Conservation (phyloP, 2,113 vertebrate genomes). For the Ceuthmochares aereus region DNA sequence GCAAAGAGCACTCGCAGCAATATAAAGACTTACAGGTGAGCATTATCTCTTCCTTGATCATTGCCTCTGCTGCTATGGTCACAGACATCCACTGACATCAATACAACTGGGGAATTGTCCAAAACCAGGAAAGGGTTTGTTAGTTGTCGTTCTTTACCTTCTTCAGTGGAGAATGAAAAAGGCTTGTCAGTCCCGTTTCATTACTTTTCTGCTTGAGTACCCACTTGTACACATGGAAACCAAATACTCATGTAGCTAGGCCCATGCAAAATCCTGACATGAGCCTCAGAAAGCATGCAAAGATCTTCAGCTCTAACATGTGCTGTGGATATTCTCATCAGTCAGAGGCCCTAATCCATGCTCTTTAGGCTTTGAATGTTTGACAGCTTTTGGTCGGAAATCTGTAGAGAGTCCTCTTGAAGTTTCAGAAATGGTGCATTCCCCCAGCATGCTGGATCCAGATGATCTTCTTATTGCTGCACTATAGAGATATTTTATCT, state of each 20-base stretch:
- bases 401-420: conserved; percentile 71
- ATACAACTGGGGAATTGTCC: neutral
- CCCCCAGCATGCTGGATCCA: conserved; percentile 73
- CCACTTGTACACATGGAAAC: neutral
- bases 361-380: conserved; percentile 13
- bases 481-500: conserved; percentile 63
- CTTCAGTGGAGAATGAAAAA: neutral
- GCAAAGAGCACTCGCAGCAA: neutral
- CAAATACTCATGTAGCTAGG: neutral
- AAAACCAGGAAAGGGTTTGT: neutral
- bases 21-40: neutral
- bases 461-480: conserved; percentile 72
- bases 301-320: neutral
- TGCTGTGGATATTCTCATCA: conserved; percentile 40
- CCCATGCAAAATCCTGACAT: neutral
- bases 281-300: neutral
- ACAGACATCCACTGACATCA: neutral
- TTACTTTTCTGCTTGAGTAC: neutral
- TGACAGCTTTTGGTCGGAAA: conserved; percentile 72
- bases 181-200: neutral
- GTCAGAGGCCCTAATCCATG: conserved; percentile 25
- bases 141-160: neutral
- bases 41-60: neutral
- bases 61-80: neutral
- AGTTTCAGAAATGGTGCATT: conserved; percentile 71